These are phyloP conservation scores for Tragelaphus scriptus DNA, from an alignment of 2,113 vertebrate genomes.

Conservation along the genomic window DNA sequence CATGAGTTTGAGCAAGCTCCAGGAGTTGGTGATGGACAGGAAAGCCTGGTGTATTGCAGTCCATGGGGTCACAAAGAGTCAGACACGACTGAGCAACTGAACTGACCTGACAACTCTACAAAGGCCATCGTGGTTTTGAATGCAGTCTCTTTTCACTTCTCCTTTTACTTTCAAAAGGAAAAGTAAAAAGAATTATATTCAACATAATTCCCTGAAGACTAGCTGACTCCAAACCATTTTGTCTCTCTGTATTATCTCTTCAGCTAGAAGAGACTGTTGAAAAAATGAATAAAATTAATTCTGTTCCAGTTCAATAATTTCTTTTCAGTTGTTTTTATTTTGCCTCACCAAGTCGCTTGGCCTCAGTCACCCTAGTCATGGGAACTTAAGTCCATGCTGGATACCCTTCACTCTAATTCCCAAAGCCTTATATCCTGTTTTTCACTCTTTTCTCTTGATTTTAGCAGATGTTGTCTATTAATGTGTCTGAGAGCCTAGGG, in stretches of 20 bases:
- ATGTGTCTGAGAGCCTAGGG: conserved; percentile 52
- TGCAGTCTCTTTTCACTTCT: not conserved
- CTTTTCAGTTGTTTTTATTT: conserved; percentile 49
- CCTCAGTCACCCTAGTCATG: conserved; percentile 33
- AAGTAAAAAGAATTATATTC: not conserved
- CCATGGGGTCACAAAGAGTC: not conserved
- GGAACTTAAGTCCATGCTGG: conserved; percentile 34
- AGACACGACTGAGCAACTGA: not conserved
- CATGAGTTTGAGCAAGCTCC: not conserved
- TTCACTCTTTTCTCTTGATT: conserved; percentile 58
- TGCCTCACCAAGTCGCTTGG: conserved; percentile 47
- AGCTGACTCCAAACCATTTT: not conserved
- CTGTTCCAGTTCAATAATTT: not conserved
- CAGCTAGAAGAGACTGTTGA: not conserved
- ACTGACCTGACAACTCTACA: not conserved
- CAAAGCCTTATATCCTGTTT: conserved; percentile 71
- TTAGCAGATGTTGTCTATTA: conserved; percentile 73
- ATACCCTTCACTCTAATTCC: conserved; percentile 39
- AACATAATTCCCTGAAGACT: not conserved
- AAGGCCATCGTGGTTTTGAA: not conserved
- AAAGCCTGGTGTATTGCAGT: not conserved
- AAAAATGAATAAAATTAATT: conserved; percentile 39
- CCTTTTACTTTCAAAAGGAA: not conserved
- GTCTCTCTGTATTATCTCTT: conserved; percentile 22
- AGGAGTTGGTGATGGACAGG: not conserved